Evolutionary conservation across 2,888 invertebrate species (phyloP).

Genomic region (Philereme vetulata): DNA sequence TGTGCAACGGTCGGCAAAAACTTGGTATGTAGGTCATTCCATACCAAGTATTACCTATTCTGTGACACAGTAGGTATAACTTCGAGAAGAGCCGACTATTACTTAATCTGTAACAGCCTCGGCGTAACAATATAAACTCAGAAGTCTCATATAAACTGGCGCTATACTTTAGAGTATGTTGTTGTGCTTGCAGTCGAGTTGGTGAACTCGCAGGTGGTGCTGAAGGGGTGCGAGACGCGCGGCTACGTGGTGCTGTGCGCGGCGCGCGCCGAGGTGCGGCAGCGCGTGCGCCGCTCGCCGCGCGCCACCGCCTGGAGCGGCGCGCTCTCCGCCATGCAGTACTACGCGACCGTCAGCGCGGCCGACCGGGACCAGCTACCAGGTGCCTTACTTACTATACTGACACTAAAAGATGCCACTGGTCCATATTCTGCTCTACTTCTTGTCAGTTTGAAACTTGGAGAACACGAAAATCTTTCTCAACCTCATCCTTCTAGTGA

Average conservation of each 20-base stretch:
- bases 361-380: conserved; percentile 91
- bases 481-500: too few relatives aligned
- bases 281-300: conserved; percentile 92
- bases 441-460: too few relatives aligned
- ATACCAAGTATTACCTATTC: too few relatives aligned
- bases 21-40: too few relatives aligned
- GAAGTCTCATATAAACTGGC: too few relatives aligned
- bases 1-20: too few relatives aligned
- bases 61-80: too few relatives aligned
- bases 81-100: too few relatives aligned
- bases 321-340: conserved; percentile 97
- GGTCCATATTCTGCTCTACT: too few relatives aligned
- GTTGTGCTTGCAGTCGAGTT: conserved; percentile 87
- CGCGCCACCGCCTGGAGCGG: conserved; percentile 97
- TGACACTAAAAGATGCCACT: not conserved
- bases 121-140: too few relatives aligned
- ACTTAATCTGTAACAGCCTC: too few relatives aligned
- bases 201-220: conserved; percentile 95
- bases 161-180: not conserved
- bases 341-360: conserved; percentile 98
- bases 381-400: conserved; percentile 71
- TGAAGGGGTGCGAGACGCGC: conserved; percentile 98
- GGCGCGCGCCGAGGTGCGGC: conserved; percentile 96
- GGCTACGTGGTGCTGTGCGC: conserved; percentile 99
- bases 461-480: too few relatives aligned